Conservation (phyloP, 2,797 vertebrate genomes). For the Falco peregrinus region DNA sequence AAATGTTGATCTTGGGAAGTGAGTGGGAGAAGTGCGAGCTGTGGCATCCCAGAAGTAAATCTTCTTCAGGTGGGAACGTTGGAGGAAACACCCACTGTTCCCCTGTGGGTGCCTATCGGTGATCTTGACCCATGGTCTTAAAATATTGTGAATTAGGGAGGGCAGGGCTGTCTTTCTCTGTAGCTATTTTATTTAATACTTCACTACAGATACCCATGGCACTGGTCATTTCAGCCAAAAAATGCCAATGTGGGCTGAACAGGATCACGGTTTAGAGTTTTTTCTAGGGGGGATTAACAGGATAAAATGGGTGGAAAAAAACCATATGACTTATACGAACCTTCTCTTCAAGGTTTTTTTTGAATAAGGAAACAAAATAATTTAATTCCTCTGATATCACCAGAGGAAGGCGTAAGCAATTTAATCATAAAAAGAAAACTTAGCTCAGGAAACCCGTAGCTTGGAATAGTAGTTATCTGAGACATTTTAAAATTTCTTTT, state of each 20-base stretch:
- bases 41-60: neutral
- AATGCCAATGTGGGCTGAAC: neutral
- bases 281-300: neutral
- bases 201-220: neutral
- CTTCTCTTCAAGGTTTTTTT: neutral
- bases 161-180: neutral
- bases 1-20: neutral
- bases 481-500: neutral
- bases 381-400: neutral
- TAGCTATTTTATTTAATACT: neutral
- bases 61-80: neutral
- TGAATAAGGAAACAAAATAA: neutral
- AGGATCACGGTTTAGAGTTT: neutral
- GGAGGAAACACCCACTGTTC: neutral
- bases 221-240: conserved; percentile 21
- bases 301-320: neutral
- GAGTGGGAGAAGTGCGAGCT: neutral
- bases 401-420: conserved; percentile 46
- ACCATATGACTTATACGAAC: neutral
- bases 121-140: neutral
- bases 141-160: neutral
- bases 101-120: neutral
- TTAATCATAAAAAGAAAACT: conserved; percentile 31
- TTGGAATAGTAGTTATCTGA: conserved; percentile 2
- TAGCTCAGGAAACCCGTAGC: neutral